A percentile compares a stretch with the other conserved stretches of the same genome.
These are phyloP conservation scores for Cordilura impudica DNA, from an alignment of 2,888 invertebrate species.

Conservation along the genomic window DNA sequence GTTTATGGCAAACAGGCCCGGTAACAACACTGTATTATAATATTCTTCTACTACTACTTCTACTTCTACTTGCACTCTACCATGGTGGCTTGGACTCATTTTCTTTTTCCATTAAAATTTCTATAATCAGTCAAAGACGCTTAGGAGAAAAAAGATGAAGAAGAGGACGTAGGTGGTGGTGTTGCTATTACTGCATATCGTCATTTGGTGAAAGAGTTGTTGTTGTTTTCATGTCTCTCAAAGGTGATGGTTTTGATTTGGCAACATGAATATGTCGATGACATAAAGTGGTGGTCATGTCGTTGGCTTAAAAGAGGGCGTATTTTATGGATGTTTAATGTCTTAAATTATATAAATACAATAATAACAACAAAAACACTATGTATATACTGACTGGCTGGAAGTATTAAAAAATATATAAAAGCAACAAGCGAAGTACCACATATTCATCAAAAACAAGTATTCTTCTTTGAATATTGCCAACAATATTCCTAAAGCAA, in stretches of 20 bases:
- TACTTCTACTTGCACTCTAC: not conserved
- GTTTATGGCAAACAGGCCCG: not conserved
- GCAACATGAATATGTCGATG: constrained; percentile 36
- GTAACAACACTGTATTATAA: not conserved
- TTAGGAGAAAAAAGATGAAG: not conserved
- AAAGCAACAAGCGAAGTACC: not conserved
- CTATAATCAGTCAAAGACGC: not conserved
- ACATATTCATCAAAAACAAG: not conserved
- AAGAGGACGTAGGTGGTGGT: constrained; percentile 27
- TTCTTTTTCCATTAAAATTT: not conserved
- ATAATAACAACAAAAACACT: constrained; percentile 1
- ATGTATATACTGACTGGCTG: constrained; percentile 57
- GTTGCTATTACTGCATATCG: constrained; percentile 17
- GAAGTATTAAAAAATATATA: constrained; percentile 9
- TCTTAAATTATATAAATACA: too few relatives aligned
- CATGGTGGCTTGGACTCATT: not conserved
- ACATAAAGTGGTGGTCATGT: constrained; percentile 28
- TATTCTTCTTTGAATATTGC: constrained; percentile 59
- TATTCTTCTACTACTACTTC: not conserved
- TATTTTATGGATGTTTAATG: constrained; percentile 59
- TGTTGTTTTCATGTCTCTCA: constrained; percentile 13
- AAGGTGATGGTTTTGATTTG: constrained; percentile 55
- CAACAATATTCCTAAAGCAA: constrained; percentile 56
- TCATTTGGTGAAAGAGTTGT: constrained; percentile 36
- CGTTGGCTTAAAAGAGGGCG: constrained; percentile 49